These are phyloP conservation scores for Pogonocichla stellata DNA, from an alignment of 2,113 vertebrate species.

Conservation along the genomic window DNA sequence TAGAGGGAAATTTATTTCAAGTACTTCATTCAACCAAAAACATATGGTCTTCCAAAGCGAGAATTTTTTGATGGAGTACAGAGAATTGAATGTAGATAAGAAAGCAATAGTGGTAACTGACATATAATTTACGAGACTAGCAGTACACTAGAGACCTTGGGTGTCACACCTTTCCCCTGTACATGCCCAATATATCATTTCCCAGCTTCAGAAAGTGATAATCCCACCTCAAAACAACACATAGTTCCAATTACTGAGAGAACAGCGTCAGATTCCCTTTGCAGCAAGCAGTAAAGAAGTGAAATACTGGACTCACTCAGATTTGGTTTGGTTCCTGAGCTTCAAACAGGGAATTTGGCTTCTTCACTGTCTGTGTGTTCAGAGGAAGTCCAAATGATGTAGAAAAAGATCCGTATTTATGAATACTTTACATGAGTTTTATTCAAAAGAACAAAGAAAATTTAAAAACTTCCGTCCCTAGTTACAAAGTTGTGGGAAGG, in stretches of 20 bases:
- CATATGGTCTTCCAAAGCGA: neutral
- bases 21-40: neutral
- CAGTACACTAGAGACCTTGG: neutral
- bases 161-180: neutral
- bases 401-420: neutral
- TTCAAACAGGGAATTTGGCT: neutral
- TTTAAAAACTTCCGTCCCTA: accelerated
- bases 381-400: neutral
- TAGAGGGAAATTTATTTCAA: neutral
- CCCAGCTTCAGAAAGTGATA: neutral
- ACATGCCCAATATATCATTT: neutral
- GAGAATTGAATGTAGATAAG: neutral
- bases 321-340: neutral
- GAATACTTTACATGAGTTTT: neutral
- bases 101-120: neutral
- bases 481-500: neutral
- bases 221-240: neutral
- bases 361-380: neutral
- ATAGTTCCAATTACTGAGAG: neutral
- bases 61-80: neutral
- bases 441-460: neutral
- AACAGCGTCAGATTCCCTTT: neutral
- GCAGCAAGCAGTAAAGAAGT: neutral
- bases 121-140: neutral
- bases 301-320: neutral